Conservation (phyloP, 2,888 invertebrate species). For the Eumacrocentrus americanus region DNA sequence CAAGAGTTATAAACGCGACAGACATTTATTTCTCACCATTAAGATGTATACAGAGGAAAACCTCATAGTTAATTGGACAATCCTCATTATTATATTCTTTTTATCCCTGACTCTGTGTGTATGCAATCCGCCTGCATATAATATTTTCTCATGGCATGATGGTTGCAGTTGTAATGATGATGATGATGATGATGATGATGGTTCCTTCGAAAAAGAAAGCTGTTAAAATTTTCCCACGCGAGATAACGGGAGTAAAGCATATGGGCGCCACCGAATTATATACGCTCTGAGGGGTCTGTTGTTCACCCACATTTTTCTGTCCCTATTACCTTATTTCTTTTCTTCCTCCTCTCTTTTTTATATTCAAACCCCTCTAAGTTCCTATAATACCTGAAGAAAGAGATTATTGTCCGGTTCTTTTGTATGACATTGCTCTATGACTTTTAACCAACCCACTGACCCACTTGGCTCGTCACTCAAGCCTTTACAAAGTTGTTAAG, state of each 20-base stretch:
- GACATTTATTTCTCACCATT: slow-evolving; percentile 1
- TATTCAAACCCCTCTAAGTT: too few relatives aligned
- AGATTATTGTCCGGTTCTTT: slow-evolving; percentile 1
- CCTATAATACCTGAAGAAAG: not conserved
- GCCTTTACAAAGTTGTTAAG: not conserved
- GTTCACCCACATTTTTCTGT: too few relatives aligned
- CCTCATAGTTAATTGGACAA: slow-evolving; percentile 5
- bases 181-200: too few relatives aligned
- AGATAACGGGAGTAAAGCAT: slow-evolving; percentile 9
- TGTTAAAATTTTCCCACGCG: slow-evolving; percentile 13
- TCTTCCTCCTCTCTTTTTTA: too few relatives aligned
- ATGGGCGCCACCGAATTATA: slow-evolving; percentile 3
- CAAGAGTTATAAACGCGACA: not conserved
- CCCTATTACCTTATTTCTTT: too few relatives aligned
- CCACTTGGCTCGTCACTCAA: not conserved
- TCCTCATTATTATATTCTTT: slow-evolving; percentile 3
- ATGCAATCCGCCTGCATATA: not conserved
- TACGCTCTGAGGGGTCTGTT: too few relatives aligned
- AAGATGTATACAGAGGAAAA: not conserved
- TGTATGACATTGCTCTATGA: slow-evolving; percentile 13
- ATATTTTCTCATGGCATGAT: slow-evolving; percentile 15
- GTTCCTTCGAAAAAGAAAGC: slow-evolving; percentile 15
- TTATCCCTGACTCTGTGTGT: too few relatives aligned
- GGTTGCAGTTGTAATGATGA: not conserved
- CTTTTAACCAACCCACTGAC: slow-evolving; percentile 22